phyloP scores from a whole-genome alignment of 2,113 vertebrate species.

The Benthochromis sp. region DNA sequence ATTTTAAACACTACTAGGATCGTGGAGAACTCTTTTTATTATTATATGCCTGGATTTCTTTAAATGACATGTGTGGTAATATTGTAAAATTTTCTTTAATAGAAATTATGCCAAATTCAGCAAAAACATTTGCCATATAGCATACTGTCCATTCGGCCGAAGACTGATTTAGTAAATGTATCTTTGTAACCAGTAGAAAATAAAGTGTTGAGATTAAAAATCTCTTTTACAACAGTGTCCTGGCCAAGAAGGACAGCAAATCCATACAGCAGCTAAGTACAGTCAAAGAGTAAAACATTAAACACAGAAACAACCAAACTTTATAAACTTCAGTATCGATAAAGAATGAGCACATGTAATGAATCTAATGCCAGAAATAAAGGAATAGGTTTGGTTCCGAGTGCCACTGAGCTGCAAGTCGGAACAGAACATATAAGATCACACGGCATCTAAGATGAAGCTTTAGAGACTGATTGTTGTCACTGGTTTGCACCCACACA shows the following conservation, averaged over 20 bases:
- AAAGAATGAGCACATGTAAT: background rate
- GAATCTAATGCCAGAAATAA: background rate
- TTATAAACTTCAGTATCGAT: background rate
- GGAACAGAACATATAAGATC: background rate
- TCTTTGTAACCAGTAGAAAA: background rate
- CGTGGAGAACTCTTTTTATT: background rate
- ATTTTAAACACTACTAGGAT: background rate
- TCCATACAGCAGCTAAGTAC: background rate
- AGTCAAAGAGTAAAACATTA: background rate
- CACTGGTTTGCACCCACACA: background rate
- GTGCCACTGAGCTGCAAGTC: background rate
- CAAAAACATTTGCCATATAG: rapidly evolving
- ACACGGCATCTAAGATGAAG: background rate
- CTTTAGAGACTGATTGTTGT: background rate
- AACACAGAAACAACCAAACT: background rate
- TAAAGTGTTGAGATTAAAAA: background rate
- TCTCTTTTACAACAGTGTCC: background rate
- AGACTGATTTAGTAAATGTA: background rate
- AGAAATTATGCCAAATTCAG: background rate
- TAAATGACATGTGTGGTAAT: background rate
- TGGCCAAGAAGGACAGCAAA: background rate
- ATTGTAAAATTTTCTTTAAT: background rate
- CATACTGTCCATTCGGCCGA: rapidly evolving
- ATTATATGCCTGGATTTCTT: background rate
- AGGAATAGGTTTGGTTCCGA: background rate